These are phyloP conservation scores for Nebria salina DNA, from an alignment of 2,888 invertebrate genomes.

Conservation along the genomic window DNA sequence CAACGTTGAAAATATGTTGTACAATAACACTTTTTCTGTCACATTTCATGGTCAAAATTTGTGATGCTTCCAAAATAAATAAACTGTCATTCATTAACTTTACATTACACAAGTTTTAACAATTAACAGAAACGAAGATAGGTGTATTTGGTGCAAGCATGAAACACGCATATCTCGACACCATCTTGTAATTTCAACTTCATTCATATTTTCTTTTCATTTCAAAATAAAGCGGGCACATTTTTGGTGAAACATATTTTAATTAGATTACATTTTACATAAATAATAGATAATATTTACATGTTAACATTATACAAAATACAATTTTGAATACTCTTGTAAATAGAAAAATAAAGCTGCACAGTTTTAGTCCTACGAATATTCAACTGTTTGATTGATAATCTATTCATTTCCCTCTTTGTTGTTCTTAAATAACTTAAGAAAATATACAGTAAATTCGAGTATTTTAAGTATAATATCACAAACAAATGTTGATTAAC, in stretches of 20 bases:
- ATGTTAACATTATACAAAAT: conserved; percentile 39
- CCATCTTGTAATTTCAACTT: conserved; percentile 43
- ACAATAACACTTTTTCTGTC: background rate
- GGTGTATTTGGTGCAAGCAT: conserved; percentile 25
- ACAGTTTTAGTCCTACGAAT: conserved; percentile 4
- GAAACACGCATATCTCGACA: conserved; percentile 35
- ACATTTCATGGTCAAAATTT: background rate
- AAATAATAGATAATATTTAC: conserved; percentile 37
- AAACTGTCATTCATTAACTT: conserved; percentile 25
- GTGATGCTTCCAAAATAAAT: conserved; percentile 28
- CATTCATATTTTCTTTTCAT: conserved; percentile 38
- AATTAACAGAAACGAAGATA: conserved; percentile 15
- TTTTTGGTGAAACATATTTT: conserved; percentile 20
- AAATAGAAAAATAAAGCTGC: conserved; percentile 42
- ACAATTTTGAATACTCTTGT: conserved; percentile 32
- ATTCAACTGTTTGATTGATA: background rate
- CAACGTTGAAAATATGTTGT: background rate
- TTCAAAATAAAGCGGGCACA: conserved; percentile 34
- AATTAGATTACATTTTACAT: conserved; percentile 31
- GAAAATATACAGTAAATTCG: background rate
- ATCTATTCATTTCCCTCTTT: background rate
- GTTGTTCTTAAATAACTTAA: background rate
- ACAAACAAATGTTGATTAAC: conserved; percentile 2
- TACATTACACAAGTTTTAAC: conserved; percentile 38
- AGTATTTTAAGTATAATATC: conserved; percentile 13